Percentiles rank a stretch among this genome's conserved stretches.
Evolutionary conservation across 1,140 invertebrate genomes (phyloP).

Genomic region (Physella acuta): DNA sequence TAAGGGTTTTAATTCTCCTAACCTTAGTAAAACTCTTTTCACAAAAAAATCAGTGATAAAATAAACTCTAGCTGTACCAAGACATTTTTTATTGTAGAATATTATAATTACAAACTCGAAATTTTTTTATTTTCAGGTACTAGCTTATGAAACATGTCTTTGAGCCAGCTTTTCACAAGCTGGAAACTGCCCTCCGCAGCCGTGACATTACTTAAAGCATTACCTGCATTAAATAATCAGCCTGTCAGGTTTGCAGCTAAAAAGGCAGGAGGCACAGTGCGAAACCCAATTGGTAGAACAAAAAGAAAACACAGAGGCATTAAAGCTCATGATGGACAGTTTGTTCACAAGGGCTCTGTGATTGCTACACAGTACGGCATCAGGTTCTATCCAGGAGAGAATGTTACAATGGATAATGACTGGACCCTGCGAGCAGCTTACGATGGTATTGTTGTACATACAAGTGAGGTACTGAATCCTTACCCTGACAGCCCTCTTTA

Average conservation of each 20-base stretch:
- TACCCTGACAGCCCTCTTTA: conserved; percentile 49
- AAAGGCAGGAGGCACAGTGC: conserved; percentile 23
- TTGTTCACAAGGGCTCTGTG: conserved; percentile 46
- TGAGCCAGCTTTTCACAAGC: too few relatives aligned
- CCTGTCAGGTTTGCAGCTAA: conserved; percentile 26
- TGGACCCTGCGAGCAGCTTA: conserved; percentile 37
- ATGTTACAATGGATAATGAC: conserved; percentile 40
- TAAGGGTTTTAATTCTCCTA: too few relatives aligned
- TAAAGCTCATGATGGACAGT: conserved; percentile 40
- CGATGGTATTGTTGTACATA: conserved; percentile 42
- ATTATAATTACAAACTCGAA: too few relatives aligned
- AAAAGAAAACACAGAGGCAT: conserved; percentile 28
- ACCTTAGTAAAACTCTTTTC: too few relatives aligned
- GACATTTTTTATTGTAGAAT: too few relatives aligned
- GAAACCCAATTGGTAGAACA: conserved; percentile 30
- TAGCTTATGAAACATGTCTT: too few relatives aligned
- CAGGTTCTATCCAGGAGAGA: conserved; percentile 48
- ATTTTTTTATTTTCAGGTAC: too few relatives aligned
- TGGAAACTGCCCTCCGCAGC: too few relatives aligned
- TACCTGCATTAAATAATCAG: too few relatives aligned
- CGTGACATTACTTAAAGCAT: too few relatives aligned
- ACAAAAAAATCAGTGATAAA: too few relatives aligned
- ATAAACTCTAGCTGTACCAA: too few relatives aligned
- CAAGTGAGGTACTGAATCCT: conserved; percentile 41
- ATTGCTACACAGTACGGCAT: conserved; percentile 42